A percentile compares a stretch with the other conserved stretches of the same genome.
Evolutionary conservation across 2,797 vertebrate species (phyloP).

Genomic region (Xenops minutus): DNA sequence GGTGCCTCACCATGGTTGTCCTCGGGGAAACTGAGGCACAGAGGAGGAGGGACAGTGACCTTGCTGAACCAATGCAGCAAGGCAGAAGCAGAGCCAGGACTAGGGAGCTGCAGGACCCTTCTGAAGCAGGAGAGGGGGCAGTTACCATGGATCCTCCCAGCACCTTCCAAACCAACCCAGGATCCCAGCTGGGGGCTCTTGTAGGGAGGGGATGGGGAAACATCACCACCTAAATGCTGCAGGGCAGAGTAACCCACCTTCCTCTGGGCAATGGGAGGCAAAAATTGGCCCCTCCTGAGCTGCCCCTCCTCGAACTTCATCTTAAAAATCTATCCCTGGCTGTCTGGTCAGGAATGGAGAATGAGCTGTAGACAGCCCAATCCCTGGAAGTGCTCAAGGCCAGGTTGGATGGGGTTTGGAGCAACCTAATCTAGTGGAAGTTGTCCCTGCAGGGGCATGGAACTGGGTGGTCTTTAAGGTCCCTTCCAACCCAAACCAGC

Average conservation of each 20-base stretch:
- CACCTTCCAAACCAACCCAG: neutral
- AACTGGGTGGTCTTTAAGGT: neutral
- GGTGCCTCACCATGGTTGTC: neutral
- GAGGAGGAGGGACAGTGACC: neutral
- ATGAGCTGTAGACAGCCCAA: neutral
- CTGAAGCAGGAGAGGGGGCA: neutral
- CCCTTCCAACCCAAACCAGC: neutral
- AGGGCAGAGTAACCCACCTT: neutral
- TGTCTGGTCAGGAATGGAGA: neutral
- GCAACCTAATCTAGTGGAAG: neutral
- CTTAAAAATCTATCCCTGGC: neutral
- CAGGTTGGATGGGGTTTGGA: neutral
- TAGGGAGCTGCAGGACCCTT: neutral
- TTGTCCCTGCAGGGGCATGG: neutral
- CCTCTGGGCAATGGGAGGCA: neutral
- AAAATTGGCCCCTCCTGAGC: neutral
- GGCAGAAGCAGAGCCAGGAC: neutral
- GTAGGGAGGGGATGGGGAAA: neutral
- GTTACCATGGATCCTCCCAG: neutral
- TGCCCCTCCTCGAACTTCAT: neutral
- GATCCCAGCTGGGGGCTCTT: neutral
- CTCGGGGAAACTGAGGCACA: neutral
- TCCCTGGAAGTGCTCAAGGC: neutral
- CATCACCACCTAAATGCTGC: rapidly evolving
- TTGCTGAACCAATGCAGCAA: rapidly evolving